Percentiles rank a stretch among this genome's conserved stretches.
These are phyloP conservation scores for Latheticus oryzae DNA, from an alignment of 2,888 invertebrate species.

Conservation along the genomic window DNA sequence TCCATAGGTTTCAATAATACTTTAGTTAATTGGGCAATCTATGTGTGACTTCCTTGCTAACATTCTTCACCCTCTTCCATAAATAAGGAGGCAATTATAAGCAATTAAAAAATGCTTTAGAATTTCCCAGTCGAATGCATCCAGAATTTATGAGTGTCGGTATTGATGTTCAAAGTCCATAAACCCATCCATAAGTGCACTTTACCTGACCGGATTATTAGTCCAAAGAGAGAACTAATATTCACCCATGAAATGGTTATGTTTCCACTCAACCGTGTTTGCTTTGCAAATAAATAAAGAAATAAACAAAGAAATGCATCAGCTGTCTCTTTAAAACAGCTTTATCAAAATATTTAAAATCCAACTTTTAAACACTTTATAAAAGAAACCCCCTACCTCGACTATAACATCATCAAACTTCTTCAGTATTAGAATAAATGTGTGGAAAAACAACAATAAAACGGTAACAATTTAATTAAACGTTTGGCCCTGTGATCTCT, in stretches of 20 bases:
- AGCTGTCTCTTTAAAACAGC: too few relatives aligned
- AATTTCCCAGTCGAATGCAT: constrained; percentile 7
- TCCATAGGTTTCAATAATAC: too few relatives aligned
- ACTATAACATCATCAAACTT: constrained; percentile 27
- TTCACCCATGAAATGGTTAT: too few relatives aligned
- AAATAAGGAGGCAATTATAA: constrained; percentile 19
- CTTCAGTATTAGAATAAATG: constrained; percentile 11
- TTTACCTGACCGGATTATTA: constrained; percentile 25
- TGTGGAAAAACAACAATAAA: constrained; percentile 19
- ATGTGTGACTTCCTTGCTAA: constrained; percentile 4
- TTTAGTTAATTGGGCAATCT: constrained; percentile 8
- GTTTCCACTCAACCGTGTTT: not conserved
- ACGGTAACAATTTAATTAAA: constrained; percentile 41
- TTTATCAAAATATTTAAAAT: constrained; percentile 31
- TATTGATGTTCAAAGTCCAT: constrained; percentile 12
- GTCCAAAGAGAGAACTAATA: too few relatives aligned
- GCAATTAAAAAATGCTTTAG: constrained; percentile 17
- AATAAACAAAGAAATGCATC: too few relatives aligned
- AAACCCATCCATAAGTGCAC: constrained; percentile 4
- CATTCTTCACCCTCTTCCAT: constrained; percentile 13
- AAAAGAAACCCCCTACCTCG: constrained; percentile 4
- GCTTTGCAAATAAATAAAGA: not conserved
- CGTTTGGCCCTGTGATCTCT: constrained; percentile 29
- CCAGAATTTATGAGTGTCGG: constrained; percentile 21
- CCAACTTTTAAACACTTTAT: constrained; percentile 2